Evolutionary conservation across 2,113 vertebrate genomes (phyloP), one percentile per base, ranked within the genome.

Genomic region (Sapayoa aenigma): DNA sequence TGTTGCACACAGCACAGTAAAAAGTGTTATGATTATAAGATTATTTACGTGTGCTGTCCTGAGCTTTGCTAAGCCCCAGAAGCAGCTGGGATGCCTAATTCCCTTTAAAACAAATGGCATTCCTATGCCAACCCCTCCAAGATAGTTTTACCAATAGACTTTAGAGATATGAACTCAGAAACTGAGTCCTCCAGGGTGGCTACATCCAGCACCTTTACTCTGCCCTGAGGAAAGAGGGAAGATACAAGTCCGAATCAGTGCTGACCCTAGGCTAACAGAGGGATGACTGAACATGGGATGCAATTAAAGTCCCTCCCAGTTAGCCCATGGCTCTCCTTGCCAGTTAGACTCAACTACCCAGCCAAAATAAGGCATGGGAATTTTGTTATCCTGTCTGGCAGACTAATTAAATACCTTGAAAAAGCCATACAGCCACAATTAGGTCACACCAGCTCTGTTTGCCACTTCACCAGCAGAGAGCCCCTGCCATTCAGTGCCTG

Each of bases 181-280:
- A 19, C 18, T 3, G 30, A 42, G 9, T 31, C 24, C 35, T 56
- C 30, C 33, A n/a, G 58, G 11, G 56, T 14, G 37, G n/a, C 11
- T 49, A 3, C 24, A 47, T 41, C n/a, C 12, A 6, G 35, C 56
- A 58, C 24, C 15, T 4, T 42, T 46, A 10, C 27, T 11, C 33
- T 59, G 56, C 28, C 46, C 23, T 11, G 41, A n/a, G 55, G n/a
- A 35, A 59, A 66, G 5, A 67, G 47, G 8, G 44, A 69, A 78
- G 67, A 39, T 9, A 5, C 0, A 3, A 72, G 50, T 30, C 46
- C 42, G n/a, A 7, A 1, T 28, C 49, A 28, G 14, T 2, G 49
- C 63, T 59, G 59, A 30, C 6, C 8, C 11, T 7, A 12, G 33
- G 12, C 59, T 63, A 78, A 49, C 1, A 16, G 30, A 42, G 14